These are phyloP conservation scores for Tridacna crocea DNA, from an alignment of 2,888 invertebrate species.

Conservation along the genomic window DNA sequence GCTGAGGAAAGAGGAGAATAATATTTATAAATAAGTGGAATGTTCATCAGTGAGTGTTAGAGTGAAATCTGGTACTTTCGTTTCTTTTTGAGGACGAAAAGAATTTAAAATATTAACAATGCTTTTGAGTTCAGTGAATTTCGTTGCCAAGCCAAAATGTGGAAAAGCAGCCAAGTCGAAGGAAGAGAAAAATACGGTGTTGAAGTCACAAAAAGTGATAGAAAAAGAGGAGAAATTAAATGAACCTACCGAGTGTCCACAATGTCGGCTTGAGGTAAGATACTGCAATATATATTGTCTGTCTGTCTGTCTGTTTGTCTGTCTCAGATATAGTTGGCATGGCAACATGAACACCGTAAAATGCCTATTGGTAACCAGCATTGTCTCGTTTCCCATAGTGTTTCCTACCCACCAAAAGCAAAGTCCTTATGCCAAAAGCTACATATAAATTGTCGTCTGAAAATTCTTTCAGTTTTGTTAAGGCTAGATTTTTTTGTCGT, in stretches of 20 bases:
- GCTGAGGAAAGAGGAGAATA: background rate
- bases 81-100: no score
- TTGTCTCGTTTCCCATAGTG: no score
- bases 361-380: no score
- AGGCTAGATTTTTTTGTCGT: no score
- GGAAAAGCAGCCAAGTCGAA: conserved; percentile 37
- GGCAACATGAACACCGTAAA: no score
- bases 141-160: conserved; percentile 52
- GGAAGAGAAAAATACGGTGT: conserved; percentile 12
- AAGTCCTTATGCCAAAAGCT: no score
- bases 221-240: background rate
- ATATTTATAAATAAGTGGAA: background rate
- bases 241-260: conserved; percentile 16
- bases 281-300: no score
- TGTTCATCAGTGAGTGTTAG: background rate
- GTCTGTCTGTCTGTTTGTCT: no score
- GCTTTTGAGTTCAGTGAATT: conserved; percentile 59
- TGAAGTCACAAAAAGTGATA: conserved; percentile 10
- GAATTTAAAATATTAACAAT: conserved; percentile 22
- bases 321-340: no score
- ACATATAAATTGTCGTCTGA: no score
- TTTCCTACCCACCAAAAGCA: no score
- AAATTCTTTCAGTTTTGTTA: no score
- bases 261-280: conserved; percentile 46
- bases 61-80: background rate